phyloP scores from a whole-genome alignment of 37 sponge, comb jelly and placozoan species.

The Spongilla lacustris region DNA sequence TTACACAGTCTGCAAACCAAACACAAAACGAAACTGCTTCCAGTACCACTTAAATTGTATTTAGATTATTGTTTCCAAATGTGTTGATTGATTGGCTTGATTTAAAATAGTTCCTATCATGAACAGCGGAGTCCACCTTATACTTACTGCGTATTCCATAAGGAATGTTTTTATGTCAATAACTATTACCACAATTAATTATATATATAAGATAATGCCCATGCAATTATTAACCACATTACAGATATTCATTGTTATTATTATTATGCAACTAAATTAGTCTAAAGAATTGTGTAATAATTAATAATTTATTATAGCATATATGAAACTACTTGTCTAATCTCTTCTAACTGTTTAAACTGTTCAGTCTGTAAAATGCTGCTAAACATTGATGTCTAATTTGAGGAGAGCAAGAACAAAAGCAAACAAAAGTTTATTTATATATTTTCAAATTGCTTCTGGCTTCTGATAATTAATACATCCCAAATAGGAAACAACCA shows the following conservation, averaged over 20 bases:
- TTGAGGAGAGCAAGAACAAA: neutral
- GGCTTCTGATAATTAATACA: neutral
- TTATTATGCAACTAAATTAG: neutral
- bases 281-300: neutral
- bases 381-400: neutral
- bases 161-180: neutral
- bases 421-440: neutral
- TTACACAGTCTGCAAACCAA: neutral
- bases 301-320: neutral
- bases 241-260: neutral
- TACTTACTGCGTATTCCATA: neutral
- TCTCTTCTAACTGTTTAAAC: neutral
- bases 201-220: too few species aligned
- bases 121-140: neutral
- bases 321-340: neutral
- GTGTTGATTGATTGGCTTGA: neutral
- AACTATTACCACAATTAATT: neutral
- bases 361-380: neutral
- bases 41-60: neutral
- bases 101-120: neutral
- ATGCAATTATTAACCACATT: neutral
- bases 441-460: neutral
- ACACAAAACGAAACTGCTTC: conserved; percentile 1
- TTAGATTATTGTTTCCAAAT: neutral
- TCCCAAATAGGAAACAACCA: neutral